Evolutionary conservation across 2,797 vertebrate species (phyloP).

Genomic region (Sebastes elongatus): DNA sequence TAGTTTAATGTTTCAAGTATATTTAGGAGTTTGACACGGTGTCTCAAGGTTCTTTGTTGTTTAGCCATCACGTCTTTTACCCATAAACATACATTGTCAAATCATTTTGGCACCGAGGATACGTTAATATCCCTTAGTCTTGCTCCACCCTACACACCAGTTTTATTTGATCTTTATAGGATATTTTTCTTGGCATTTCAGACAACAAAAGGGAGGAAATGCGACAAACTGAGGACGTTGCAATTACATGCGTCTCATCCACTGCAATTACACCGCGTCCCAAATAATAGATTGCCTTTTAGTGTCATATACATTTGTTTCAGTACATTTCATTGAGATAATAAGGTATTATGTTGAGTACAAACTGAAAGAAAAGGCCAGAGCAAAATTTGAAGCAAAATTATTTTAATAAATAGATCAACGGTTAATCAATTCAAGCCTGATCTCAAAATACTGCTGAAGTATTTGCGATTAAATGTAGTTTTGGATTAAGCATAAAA

Average conservation of each 20-base stretch:
- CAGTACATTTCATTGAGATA: no score
- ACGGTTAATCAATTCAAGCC: no score
- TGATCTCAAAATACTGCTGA: no score
- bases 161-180: neutral
- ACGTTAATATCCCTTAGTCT: neutral
- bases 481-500: no score
- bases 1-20: neutral
- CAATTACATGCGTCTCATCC: neutral
- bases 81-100: neutral
- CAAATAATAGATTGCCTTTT: no score
- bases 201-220: neutral
- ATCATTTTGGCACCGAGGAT: neutral
- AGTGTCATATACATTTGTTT: no score
- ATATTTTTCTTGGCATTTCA: neutral
- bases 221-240: neutral
- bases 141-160: neutral
- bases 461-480: no score
- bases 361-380: no score
- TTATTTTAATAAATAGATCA: no score
- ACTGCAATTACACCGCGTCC: no score
- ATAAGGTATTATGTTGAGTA: no score
- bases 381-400: no score
- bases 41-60: neutral
- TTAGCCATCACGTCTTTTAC: neutral
- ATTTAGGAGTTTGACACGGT: neutral